phyloP scores from a whole-genome alignment of 2,113 vertebrate species.

The Phylloscopus trochiloides region DNA sequence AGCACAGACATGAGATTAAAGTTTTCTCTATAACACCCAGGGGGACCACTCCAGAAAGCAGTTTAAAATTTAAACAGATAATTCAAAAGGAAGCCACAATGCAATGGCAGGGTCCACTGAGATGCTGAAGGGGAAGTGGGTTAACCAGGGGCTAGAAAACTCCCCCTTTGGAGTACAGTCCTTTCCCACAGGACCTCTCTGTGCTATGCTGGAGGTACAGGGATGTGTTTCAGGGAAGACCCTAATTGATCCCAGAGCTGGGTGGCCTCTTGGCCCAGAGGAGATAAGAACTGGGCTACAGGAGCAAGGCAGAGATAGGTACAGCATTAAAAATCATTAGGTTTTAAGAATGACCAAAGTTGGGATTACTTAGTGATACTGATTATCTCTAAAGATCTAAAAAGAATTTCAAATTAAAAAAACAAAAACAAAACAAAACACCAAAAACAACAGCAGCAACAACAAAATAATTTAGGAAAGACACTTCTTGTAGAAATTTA shows the following conservation, averaged over 20 bases:
- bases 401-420: neutral
- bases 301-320: neutral
- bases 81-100: constrained; percentile 5
- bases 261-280: neutral
- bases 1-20: constrained; percentile 36
- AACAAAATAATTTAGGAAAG: neutral
- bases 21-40: constrained; percentile 16
- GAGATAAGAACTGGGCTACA: neutral
- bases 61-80: constrained; percentile 47
- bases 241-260: constrained; percentile 5
- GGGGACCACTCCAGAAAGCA: neutral
- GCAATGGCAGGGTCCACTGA: neutral
- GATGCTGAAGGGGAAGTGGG: neutral
- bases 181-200: neutral
- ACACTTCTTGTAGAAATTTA: neutral
- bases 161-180: neutral
- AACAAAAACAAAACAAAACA: neutral
- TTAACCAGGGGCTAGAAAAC: neutral
- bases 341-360: neutral
- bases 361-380: neutral
- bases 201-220: neutral
- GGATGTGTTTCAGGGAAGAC: neutral
- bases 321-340: neutral
- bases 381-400: neutral
- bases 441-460: no score